phyloP scores from a whole-genome alignment of 2,888 invertebrate species.

The Temnothorax rugatulus region DNA sequence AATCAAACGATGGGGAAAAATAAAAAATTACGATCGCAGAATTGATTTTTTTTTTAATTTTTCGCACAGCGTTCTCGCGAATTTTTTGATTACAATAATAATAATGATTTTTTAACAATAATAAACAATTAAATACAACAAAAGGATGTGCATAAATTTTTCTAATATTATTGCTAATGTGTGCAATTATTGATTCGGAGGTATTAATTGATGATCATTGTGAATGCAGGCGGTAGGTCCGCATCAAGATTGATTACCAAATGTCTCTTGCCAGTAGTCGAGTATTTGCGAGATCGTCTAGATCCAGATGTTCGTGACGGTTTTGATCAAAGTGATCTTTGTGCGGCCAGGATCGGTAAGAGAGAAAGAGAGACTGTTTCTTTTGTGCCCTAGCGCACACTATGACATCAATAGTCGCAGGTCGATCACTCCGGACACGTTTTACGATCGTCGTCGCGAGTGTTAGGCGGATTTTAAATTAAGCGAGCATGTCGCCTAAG shows the following conservation, averaged over 20 bases:
- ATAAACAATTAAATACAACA: background rate
- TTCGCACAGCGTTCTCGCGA: background rate
- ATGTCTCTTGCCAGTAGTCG: conserved; percentile 21
- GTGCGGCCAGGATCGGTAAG: conserved; percentile 22
- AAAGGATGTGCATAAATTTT: background rate
- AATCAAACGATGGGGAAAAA: background rate
- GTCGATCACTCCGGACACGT: conserved; percentile 51
- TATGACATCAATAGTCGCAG: conserved; percentile 48
- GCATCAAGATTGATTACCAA: conserved; percentile 41
- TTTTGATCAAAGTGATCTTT: conserved; percentile 54
- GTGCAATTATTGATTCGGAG: background rate
- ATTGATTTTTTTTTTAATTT: background rate
- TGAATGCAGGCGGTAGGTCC: background rate
- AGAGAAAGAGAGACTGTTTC: conserved; percentile 52
- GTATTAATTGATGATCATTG: background rate
- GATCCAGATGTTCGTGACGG: conserved; percentile 53
- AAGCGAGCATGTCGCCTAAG: conserved; percentile 29
- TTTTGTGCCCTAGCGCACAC: conserved; percentile 43
- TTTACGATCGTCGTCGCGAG: conserved; percentile 49
- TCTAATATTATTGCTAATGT: background rate
- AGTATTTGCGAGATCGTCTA: conserved; percentile 34
- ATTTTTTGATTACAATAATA: background rate
- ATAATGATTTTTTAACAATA: background rate
- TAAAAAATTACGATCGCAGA: background rate
- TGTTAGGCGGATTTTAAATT: conserved; percentile 50